A percentile compares a stretch with the other conserved stretches of the same genome.
These are phyloP conservation scores for Nebria brevicollis DNA, from an alignment of 2,888 invertebrate genomes.

Conservation along the genomic window DNA sequence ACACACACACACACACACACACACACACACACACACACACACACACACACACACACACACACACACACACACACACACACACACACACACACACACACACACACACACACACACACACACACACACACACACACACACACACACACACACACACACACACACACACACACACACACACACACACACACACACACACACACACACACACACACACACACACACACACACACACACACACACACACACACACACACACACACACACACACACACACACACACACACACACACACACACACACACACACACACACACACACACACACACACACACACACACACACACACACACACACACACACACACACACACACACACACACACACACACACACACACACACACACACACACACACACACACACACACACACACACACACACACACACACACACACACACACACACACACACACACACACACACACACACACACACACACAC, in stretches of 20 bases:
- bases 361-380: constrained; percentile 12
- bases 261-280: constrained; percentile 13
- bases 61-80: constrained; percentile 13
- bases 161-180: constrained; percentile 10
- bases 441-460: constrained; percentile 13
- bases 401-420: constrained; percentile 13
- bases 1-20: constrained; percentile 12
- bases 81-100: constrained; percentile 13
- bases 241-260: constrained; percentile 13
- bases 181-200: constrained; percentile 12
- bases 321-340: constrained; percentile 14
- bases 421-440: constrained; percentile 13
- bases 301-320: constrained; percentile 13
- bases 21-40: constrained; percentile 13
- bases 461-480: constrained; percentile 15
- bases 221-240: constrained; percentile 13
- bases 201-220: constrained; percentile 13
- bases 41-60: constrained; percentile 13
- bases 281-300: constrained; percentile 15
- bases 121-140: constrained; percentile 13
- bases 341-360: constrained; percentile 10
- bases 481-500: constrained; percentile 13
- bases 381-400: constrained; percentile 13
- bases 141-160: constrained; percentile 14
- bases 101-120: constrained; percentile 15